Evolutionary conservation across 23 tunicate species (phyloP).

Genomic region (Trididemnum miniatum): DNA sequence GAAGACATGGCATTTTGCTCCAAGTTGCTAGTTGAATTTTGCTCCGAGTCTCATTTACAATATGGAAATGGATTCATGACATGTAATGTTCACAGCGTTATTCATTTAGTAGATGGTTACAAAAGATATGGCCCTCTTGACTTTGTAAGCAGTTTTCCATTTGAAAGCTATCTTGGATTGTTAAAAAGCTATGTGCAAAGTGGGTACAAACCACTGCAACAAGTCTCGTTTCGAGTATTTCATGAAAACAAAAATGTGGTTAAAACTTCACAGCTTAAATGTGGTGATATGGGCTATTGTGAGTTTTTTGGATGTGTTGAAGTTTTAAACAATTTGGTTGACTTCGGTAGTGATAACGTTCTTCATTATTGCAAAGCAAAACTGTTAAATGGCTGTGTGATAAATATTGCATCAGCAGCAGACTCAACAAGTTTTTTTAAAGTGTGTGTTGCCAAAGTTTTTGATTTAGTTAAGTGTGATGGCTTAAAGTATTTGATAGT

Average conservation of each 20-base stretch:
- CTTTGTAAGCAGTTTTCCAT: constrained; percentile 12
- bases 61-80: constrained; percentile 28
- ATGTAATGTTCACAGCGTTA: constrained; percentile 32
- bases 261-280: neutral
- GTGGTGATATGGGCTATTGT: neutral
- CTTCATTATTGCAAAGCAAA: neutral
- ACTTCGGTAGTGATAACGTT: neutral
- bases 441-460: neutral
- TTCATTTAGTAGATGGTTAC: constrained; percentile 25
- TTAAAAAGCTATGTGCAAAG: constrained; percentile 30
- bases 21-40: constrained; percentile 29
- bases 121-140: constrained; percentile 27
- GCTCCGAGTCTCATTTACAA: neutral
- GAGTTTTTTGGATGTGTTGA: neutral
- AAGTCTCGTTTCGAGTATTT: constrained; percentile 2
- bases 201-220: constrained; percentile 34
- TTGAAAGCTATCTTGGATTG: constrained; percentile 38
- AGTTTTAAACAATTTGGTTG: neutral
- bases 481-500: neutral
- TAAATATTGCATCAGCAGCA: neutral
- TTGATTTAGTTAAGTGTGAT: neutral
- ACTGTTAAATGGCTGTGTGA: neutral
- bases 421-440: neutral
- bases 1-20: neutral
- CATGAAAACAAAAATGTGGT: constrained; percentile 9